A percentile compares a stretch with the other conserved stretches of the same genome.
These are phyloP conservation scores for Pontoporia blainvillei DNA, from an alignment of 2,113 vertebrate species.

Conservation along the genomic window DNA sequence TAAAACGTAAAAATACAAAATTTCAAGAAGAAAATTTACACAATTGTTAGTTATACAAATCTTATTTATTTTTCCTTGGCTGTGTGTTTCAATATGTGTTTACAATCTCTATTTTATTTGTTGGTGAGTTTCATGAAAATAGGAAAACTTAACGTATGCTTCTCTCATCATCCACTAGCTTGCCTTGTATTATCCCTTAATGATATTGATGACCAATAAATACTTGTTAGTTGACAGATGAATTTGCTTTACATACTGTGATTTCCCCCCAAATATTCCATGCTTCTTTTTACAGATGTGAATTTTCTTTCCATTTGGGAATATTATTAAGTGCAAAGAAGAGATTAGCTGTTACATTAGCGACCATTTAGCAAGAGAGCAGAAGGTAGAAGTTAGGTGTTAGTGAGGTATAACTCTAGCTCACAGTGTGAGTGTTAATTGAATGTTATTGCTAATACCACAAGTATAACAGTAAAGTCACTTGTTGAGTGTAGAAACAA, in stretches of 20 bases:
- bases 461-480: slow-evolving; percentile 13
- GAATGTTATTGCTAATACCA: slow-evolving; percentile 54
- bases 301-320: neutral
- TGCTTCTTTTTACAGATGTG: neutral
- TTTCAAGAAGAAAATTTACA: neutral
- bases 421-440: slow-evolving; percentile 50
- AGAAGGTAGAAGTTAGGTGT: slow-evolving; percentile 50
- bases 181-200: neutral
- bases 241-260: neutral
- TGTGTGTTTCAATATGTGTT: neutral
- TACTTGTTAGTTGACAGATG: neutral
- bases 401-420: slow-evolving; percentile 35
- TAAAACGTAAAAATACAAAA: neutral
- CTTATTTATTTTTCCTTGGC: neutral
- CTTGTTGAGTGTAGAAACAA: slow-evolving; percentile 48
- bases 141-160: neutral
- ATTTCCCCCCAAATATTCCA: neutral
- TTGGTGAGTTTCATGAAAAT: neutral
- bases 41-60: neutral
- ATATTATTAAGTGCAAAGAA: slow-evolving; percentile 6
- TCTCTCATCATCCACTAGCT: neutral
- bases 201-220: neutral
- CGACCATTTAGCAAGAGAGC: slow-evolving; percentile 29
- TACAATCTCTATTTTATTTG: neutral
- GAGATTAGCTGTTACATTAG: slow-evolving; percentile 47